Evolutionary conservation across 2,888 invertebrate genomes (phyloP), one percentile per base, ranked within the genome.

Genomic region (Andrena hattorfiana): DNA sequence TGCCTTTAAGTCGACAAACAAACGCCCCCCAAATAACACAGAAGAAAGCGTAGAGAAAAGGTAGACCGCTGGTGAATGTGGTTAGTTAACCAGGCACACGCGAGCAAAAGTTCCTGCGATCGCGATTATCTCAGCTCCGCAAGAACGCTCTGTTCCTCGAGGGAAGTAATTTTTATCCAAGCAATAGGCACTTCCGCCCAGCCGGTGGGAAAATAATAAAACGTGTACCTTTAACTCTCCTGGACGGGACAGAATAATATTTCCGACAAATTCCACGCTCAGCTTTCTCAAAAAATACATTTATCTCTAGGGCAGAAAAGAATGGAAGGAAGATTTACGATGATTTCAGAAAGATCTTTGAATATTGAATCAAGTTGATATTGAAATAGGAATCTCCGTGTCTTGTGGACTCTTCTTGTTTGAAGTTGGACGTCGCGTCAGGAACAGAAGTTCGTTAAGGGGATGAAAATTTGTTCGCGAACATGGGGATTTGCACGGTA

Each of bases 1-100:
- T 72, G 68, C 64, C 72, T 48, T 48, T 69, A 64, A 48, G 68
- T 72, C 68, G 63, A 49, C 77, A 72, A 83, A 83, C 83, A 68
- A 80, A 78, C 71, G 51, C 35, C 7, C 23, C 5, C 54, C 6
- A 23, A 23, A 35, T 60, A 23, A 54, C 30, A 51, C 23, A 23
- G 23, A 32, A n/a, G 23, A 63, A 60, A 51, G 13, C 13, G 28
- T 26, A 56, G 30, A 8, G 16, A n/a, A 59, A 49, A 7, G n/a
- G 48, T 20, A 49, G 32, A 59, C 54, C 0, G 20, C 2, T n/a
- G 59, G n/a, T 1, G 32, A 23, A 30, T 56, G 64, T n/a, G 59
- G 76, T 69, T 66, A 70, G 64, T 35, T 60, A 30, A 69, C 8
- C 23, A 48, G 49, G 30, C 51, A 59, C 74, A 81, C 80, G 81